Percentiles rank a stretch among this genome's conserved stretches.
phyloP scores from a whole-genome alignment of 2,888 invertebrate genomes.

The Hetaerina titia region DNA sequence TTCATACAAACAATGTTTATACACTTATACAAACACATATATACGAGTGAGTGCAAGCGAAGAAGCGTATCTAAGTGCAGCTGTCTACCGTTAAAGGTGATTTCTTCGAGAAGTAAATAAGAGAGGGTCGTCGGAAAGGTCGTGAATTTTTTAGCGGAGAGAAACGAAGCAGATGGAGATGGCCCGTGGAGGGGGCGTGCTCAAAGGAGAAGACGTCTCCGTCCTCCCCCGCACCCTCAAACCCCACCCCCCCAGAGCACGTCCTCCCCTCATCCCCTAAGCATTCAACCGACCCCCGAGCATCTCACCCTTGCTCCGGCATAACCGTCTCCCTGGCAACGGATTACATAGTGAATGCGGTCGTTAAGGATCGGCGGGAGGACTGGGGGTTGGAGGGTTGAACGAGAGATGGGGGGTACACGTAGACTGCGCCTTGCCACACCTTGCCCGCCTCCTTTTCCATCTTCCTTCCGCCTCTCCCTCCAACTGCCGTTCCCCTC shows the following conservation, averaged over 20 bases:
- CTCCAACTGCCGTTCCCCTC: not conserved
- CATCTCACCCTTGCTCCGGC: no score
- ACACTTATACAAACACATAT: not conserved
- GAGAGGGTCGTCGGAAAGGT: not conserved
- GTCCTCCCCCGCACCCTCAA: not conserved
- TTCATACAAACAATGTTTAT: not conserved
- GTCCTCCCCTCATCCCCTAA: not conserved
- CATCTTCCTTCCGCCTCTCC: not conserved
- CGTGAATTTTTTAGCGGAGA: not conserved
- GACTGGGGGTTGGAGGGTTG: not conserved
- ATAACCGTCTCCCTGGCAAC: no score
- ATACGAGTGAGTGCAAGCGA: not conserved
- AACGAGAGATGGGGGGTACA: not conserved
- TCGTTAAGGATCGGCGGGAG: not conserved
- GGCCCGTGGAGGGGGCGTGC: no score
- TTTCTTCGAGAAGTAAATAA: not conserved
- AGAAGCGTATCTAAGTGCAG: not conserved
- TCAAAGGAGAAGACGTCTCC: no score
- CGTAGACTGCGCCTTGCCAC: not conserved
- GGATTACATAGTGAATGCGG: no score
- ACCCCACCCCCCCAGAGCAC: not conserved
- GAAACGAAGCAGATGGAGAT: no score
- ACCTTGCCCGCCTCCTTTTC: not conserved
- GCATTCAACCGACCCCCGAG: no score
- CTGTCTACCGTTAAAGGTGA: not conserved